Evolutionary conservation across 1,140 invertebrate species (phyloP).

Genomic region (Eriocheir sinensis): DNA sequence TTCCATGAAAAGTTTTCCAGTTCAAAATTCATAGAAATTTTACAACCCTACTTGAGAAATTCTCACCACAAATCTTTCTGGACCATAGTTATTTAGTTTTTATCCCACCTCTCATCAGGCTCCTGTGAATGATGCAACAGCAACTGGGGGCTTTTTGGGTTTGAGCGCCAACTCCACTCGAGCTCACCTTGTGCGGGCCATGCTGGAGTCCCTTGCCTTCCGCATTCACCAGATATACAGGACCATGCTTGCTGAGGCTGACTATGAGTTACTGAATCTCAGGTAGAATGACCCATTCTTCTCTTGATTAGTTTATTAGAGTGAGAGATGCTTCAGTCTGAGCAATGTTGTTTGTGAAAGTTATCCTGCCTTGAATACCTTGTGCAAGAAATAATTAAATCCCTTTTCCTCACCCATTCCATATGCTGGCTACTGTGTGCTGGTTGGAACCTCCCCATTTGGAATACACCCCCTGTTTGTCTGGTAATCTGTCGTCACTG

Average conservation of each 20-base stretch:
- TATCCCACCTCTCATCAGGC: too few species aligned
- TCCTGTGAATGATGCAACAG: constrained; percentile 90
- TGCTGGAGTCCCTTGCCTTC: constrained; percentile 94
- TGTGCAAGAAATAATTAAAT: too few species aligned
- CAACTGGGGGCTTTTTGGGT: constrained; percentile 92
- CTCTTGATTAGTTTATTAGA: background rate
- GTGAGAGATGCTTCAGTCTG: background rate
- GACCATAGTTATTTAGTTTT: too few species aligned
- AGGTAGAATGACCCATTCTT: constrained; percentile 82
- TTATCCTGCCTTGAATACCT: background rate
- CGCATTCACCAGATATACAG: constrained; percentile 89
- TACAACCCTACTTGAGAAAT: too few species aligned
- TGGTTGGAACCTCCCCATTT: too few species aligned
- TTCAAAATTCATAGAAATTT: too few species aligned
- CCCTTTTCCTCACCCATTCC: too few species aligned
- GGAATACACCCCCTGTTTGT: too few species aligned
- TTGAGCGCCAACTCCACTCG: constrained; percentile 90
- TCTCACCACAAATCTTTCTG: too few species aligned
- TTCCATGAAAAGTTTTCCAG: too few species aligned
- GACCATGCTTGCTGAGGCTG: constrained; percentile 87
- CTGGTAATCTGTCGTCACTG: too few species aligned
- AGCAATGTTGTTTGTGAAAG: background rate
- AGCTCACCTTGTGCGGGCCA: constrained; percentile 90
- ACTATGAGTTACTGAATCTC: constrained; percentile 84
- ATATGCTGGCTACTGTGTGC: too few species aligned